Conservation (phyloP, 2,888 invertebrate genomes). For the Myathropa florea region DNA sequence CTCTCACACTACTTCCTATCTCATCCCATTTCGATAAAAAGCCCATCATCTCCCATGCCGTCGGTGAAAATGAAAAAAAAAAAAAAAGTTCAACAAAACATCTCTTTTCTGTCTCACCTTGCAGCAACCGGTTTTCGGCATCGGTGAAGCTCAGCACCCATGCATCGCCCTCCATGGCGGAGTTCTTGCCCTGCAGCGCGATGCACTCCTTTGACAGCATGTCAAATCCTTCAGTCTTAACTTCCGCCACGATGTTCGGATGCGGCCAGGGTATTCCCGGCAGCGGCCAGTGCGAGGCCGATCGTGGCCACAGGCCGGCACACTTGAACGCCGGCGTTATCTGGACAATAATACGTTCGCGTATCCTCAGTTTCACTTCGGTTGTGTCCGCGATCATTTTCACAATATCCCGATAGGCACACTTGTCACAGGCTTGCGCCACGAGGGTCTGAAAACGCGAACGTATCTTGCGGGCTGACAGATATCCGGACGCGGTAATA, state of each 20-base stretch:
- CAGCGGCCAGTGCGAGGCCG: slow-evolving; percentile 96
- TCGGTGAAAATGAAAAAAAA: slow-evolving; percentile 51
- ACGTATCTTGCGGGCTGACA: slow-evolving; percentile 97
- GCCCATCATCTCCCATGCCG: slow-evolving; percentile 49
- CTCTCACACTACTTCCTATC: too few species aligned
- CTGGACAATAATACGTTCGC: slow-evolving; percentile 95
- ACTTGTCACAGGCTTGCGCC: slow-evolving; percentile 96
- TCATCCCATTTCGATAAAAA: too few species aligned
- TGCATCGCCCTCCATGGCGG: slow-evolving; percentile 97
- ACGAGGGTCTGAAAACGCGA: slow-evolving; percentile 95
- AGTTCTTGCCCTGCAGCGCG: slow-evolving; percentile 92
- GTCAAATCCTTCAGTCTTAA: slow-evolving; percentile 97
- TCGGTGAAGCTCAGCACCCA: slow-evolving; percentile 96
- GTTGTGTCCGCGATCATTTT: slow-evolving; percentile 98
- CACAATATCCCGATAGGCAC: slow-evolving; percentile 94
- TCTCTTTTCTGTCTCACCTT: slow-evolving; percentile 81
- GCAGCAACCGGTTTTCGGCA: slow-evolving; percentile 94
- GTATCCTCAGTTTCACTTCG: slow-evolving; percentile 94
- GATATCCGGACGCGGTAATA: slow-evolving; percentile 97
- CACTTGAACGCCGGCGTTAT: slow-evolving; percentile 98
- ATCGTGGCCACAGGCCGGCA: slow-evolving; percentile 96
- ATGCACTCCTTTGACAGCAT: slow-evolving; percentile 93
- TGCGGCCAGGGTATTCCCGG: slow-evolving; percentile 96
- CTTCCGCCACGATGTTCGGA: slow-evolving; percentile 94
- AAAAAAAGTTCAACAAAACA: neutral